Base-by-base conservation (phyloP, 2,888 invertebrate species). In the Torymus tubicola region DNA sequence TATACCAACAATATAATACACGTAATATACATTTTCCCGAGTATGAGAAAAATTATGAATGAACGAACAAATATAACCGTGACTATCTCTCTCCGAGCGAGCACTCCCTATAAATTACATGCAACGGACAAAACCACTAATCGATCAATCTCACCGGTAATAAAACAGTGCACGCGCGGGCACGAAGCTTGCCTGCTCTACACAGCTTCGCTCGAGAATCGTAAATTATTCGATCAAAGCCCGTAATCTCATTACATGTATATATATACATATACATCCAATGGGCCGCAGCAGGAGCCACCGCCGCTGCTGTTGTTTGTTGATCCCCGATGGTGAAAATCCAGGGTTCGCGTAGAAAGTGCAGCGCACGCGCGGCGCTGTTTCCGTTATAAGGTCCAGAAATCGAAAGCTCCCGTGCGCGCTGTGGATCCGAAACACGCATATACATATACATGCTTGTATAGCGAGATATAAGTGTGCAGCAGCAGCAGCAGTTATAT, bases 171-270 rank as follows among this genome's bases (percentile, higher is more conserved):
- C 53, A 13, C 11, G 52, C n/a, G 16, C 5, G 11, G n/a, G 42
- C 55, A 64, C 60, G 11, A 11, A 31, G 16, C 60, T 31, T 31
- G 31, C 31, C 42, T 42, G 42, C 42, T 13, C 3, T 61, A 53
- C 13, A 31, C 14, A 21, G 5, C 18, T 42, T 42, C 42, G 42
- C 8, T 42, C 24, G n/a, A 50, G 58, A 64, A 60, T 67, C 70
- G 77, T 81, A 81, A 78, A 81, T 78, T 78, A 74, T 53, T 70
- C 65, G 78, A 61, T 78, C 78, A 60, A 52, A 52, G 42, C 70
- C 73, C 61, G 61, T 61, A 65, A 78, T 74, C 70, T 70, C 63
- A 53, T 70, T 64, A 70, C 65, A 69, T 14, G 50, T 52, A 13
- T 50, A 24, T 16, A 50, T 52, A 13, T 50, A 24, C 42, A 65